Conservation (phyloP, 1,140 invertebrate species). For the Drosophila nikananu region DNA sequence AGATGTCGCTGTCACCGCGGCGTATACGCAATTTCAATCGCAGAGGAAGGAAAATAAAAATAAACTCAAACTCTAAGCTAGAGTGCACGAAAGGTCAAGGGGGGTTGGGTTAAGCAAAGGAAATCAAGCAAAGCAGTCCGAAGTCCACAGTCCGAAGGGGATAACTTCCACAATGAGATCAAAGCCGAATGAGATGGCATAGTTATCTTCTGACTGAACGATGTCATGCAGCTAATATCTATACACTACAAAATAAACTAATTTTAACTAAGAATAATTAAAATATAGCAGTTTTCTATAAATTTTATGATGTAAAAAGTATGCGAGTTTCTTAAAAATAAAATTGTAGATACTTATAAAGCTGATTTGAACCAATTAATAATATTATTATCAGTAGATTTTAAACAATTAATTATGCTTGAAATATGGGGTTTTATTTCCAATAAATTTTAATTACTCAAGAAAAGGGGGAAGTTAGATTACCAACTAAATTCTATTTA, state of each 20-base stretch:
- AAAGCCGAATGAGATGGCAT: conserved; percentile 38
- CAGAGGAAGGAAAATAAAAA: conserved; percentile 28
- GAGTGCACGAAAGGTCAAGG: conserved; percentile 46
- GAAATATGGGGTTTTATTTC: too few species aligned
- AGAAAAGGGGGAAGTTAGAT: too few species aligned
- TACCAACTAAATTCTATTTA: too few species aligned
- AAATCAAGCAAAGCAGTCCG: conserved; percentile 27
- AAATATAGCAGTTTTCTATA: rapidly evolving
- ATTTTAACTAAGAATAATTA: neutral
- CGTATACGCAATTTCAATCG: conserved; percentile 45
- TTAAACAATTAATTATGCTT: neutral
- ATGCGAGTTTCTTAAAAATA: neutral
- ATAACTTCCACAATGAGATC: conserved; percentile 39
- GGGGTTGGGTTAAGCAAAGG: conserved; percentile 4
- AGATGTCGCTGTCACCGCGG: conserved; percentile 36
- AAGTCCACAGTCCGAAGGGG: conserved; percentile 11
- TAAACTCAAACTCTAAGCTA: conserved; percentile 22
- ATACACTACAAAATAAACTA: neutral
- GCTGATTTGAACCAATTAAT: too few species aligned
- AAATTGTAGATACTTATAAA: neutral
- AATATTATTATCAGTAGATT: neutral
- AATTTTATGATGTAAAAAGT: neutral
- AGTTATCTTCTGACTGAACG: conserved; percentile 13
- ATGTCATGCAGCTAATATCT: conserved; percentile 19
- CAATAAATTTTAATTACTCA: too few species aligned